A percentile compares a stretch with the other conserved stretches of the same genome.
Evolutionary conservation across 2,797 vertebrate species (phyloP).

Genomic region (Xenentodon cancila): DNA sequence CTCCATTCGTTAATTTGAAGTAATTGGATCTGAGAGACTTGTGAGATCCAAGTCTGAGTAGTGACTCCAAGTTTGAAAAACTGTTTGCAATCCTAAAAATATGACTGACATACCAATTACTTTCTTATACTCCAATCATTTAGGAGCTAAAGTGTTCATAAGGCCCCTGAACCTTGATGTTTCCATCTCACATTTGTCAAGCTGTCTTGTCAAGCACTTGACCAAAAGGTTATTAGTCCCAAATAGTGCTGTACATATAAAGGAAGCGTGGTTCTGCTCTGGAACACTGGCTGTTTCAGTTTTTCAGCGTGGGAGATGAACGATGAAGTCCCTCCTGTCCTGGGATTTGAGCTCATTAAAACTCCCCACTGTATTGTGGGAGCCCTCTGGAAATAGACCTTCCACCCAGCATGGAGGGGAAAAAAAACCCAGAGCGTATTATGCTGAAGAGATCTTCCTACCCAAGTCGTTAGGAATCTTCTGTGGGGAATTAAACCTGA

Average conservation of each 20-base stretch:
- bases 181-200: slow-evolving; percentile 35
- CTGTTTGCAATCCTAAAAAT: slow-evolving; percentile 7
- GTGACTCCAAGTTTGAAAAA: slow-evolving; percentile 4
- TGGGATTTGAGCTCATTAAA: slow-evolving; percentile 68
- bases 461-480: slow-evolving; percentile 57
- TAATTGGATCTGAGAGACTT: too few species aligned
- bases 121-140: slow-evolving; percentile 16
- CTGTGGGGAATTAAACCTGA: slow-evolving; percentile 56
- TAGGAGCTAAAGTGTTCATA: neutral
- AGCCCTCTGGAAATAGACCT: slow-evolving; percentile 62
- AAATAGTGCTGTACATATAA: slow-evolving; percentile 33
- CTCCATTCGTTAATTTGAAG: too few species aligned
- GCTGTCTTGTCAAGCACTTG: slow-evolving; percentile 33
- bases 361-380: slow-evolving; percentile 46
- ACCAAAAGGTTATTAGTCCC: slow-evolving; percentile 33
- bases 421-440: slow-evolving; percentile 50
- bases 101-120: slow-evolving; percentile 12
- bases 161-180: slow-evolving; percentile 18
- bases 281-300: slow-evolving; percentile 11
- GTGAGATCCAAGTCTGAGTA: too few species aligned
- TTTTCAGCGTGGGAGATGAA: slow-evolving; percentile 34
- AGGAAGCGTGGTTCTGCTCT: slow-evolving; percentile 25
- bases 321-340: slow-evolving; percentile 42
- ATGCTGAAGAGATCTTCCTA: slow-evolving; percentile 65
- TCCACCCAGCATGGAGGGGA: slow-evolving; percentile 43